phyloP scores from a whole-genome alignment of 2,113 vertebrate species.

The Aegithalos caudatus region DNA sequence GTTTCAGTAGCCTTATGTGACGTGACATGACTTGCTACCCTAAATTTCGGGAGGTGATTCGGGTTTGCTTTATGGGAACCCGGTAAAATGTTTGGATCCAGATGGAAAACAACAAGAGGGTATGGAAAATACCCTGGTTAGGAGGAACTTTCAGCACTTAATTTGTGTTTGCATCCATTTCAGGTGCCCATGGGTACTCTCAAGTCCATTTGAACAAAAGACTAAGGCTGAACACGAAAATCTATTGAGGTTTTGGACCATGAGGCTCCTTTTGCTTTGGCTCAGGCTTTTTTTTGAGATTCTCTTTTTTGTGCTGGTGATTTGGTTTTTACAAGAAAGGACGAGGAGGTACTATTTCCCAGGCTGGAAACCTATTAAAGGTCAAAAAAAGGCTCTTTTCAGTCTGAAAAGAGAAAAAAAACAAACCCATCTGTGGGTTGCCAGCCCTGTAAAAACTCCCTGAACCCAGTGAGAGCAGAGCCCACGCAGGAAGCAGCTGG shows the following conservation, averaged over 20 bases:
- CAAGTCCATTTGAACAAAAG: not conserved
- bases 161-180: not conserved
- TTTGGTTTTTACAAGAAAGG: not conserved
- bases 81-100: not conserved
- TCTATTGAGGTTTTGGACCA: not conserved
- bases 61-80: not conserved
- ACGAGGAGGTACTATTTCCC: not conserved
- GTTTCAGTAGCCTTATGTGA: not conserved
- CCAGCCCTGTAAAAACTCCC: not conserved
- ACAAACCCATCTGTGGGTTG: not conserved
- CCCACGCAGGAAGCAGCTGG: not conserved
- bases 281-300: not conserved
- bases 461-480: not conserved
- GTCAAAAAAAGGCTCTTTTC: not conserved
- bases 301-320: rapidly evolving
- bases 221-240: not conserved
- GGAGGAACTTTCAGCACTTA: not conserved
- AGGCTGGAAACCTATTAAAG: not conserved
- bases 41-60: not conserved
- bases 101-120: not conserved
- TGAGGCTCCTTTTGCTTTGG: not conserved
- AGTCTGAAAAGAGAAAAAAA: not conserved
- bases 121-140: not conserved
- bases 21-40: not conserved
- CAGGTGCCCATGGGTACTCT: not conserved